Conservation (phyloP, 2,888 invertebrate species). For the Hyppa rectilinea region DNA sequence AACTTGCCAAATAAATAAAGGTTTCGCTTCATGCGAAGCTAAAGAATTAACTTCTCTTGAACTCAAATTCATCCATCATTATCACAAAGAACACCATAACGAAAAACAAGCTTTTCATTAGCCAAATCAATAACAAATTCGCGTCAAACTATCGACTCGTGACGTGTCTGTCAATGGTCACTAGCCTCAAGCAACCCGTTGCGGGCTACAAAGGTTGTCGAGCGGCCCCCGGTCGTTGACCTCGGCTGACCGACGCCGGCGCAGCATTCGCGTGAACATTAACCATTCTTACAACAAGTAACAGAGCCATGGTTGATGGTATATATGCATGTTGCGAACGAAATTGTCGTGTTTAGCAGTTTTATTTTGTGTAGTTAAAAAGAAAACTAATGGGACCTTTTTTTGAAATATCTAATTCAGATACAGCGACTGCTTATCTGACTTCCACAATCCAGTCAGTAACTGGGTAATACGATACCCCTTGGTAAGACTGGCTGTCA, state of each 20-base stretch:
- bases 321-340: slow-evolving; percentile 35
- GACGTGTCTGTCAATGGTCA: slow-evolving; percentile 73
- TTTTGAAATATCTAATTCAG: not conserved
- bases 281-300: slow-evolving; percentile 65
- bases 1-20: no score
- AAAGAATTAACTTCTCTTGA: not conserved
- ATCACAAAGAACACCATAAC: slow-evolving; percentile 3
- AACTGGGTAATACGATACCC: no score
- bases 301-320: slow-evolving; percentile 46
- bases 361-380: not conserved
- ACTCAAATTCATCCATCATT: slow-evolving; percentile 17
- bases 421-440: no score
- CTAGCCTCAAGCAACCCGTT: slow-evolving; percentile 75
- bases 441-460: no score
- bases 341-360: slow-evolving; percentile 9
- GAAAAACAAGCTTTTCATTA: slow-evolving; percentile 19
- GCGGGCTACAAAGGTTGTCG: slow-evolving; percentile 85
- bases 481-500: no score
- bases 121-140: not conserved
- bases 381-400: not conserved
- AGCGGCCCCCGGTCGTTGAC: slow-evolving; percentile 82
- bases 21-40: not conserved
- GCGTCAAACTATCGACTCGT: slow-evolving; percentile 63
- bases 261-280: slow-evolving; percentile 79
- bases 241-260: slow-evolving; percentile 86